Evolutionary conservation across 2,113 vertebrate genomes (phyloP).

Genomic region (Dromiciops gliroides): DNA sequence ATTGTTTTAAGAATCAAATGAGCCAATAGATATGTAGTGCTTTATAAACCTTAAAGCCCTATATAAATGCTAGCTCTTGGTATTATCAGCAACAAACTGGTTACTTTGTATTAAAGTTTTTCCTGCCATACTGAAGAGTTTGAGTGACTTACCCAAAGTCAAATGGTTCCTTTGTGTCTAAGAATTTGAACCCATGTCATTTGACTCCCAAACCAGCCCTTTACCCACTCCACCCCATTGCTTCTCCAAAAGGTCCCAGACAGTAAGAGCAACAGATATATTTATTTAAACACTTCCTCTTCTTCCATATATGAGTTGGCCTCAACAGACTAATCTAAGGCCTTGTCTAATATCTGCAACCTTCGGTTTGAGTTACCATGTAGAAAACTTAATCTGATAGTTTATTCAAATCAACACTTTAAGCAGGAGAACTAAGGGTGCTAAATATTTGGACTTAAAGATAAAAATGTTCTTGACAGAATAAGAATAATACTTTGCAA

Average conservation of each 20-base stretch:
- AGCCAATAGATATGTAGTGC: neutral
- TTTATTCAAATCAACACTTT: neutral
- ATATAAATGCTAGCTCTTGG: neutral
- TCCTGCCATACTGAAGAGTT: neutral
- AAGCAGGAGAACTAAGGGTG: neutral
- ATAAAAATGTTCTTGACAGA: neutral
- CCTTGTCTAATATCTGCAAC: neutral
- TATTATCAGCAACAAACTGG: neutral
- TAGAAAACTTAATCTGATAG: neutral
- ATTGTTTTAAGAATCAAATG: neutral
- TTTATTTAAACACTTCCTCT: neutral
- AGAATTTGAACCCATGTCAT: neutral
- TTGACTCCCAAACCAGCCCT: neutral
- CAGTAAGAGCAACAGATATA: neutral
- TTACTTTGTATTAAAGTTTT: neutral
- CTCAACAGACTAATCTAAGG: neutral
- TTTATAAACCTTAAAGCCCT: neutral
- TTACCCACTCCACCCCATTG: neutral
- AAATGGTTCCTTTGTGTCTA: neutral
- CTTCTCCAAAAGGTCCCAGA: neutral
- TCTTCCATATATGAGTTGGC: neutral
- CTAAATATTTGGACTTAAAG: neutral
- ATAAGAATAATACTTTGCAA: neutral
- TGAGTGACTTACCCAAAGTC: neutral
- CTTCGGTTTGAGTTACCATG: neutral